Evolutionary conservation across 2,113 vertebrate genomes (phyloP).

Genomic region (Pleuronectes platessa): DNA sequence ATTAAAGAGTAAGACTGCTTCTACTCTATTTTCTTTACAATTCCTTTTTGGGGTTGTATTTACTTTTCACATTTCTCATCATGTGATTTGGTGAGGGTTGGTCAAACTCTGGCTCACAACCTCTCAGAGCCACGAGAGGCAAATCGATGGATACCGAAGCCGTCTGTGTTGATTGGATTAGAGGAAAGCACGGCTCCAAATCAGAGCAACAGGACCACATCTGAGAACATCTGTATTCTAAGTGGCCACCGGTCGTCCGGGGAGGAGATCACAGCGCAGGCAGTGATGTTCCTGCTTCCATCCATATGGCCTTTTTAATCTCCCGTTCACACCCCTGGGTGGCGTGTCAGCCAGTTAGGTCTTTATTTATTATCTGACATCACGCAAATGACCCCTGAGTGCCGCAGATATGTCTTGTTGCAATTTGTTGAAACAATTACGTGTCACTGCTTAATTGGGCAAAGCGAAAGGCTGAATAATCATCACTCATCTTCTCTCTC

Average conservation of each 20-base stretch:
- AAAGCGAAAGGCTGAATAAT: conserved; percentile 58
- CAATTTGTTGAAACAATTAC: conserved; percentile 74
- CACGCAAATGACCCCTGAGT: conserved; percentile 67
- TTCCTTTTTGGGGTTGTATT: neutral
- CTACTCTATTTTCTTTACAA: neutral
- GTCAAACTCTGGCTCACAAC: neutral
- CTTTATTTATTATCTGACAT: conserved; percentile 74
- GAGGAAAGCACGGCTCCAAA: conserved; percentile 20
- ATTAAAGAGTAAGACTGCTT: neutral
- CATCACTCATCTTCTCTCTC: conserved; percentile 46
- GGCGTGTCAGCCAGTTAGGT: conserved; percentile 59
- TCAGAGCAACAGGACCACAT: conserved; percentile 32
- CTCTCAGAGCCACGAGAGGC: neutral
- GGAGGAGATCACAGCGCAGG: conserved; percentile 56
- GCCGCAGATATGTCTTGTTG: conserved; percentile 58
- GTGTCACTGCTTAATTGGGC: conserved; percentile 75
- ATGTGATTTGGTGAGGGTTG: neutral
- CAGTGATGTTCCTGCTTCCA: conserved; percentile 48
- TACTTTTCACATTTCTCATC: neutral
- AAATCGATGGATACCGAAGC: neutral
- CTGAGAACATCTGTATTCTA: conserved; percentile 68
- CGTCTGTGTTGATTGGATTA: conserved; percentile 23
- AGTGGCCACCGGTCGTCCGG: conserved; percentile 46
- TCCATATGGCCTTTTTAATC: conserved; percentile 71
- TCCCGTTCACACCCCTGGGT: conserved; percentile 42